These are phyloP conservation scores for Myoxocephalus aenaeus DNA, from an alignment of 2,797 vertebrate species.

Conservation along the genomic window DNA sequence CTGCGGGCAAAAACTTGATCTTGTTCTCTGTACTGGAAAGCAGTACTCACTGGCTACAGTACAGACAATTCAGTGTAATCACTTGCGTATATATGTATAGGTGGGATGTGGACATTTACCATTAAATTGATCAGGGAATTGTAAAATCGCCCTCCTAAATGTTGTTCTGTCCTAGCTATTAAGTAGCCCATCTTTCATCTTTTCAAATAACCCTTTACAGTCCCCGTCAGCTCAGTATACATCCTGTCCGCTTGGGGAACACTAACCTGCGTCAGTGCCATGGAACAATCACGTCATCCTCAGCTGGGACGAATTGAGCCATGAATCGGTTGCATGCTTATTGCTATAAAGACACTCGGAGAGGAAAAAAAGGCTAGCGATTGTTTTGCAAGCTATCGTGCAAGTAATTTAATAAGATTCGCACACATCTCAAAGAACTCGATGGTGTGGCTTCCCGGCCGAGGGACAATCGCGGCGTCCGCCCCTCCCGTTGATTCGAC, in stretches of 20 bases:
- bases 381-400: conserved; percentile 90
- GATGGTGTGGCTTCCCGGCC: conserved; percentile 98
- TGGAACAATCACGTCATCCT: conserved; percentile 87
- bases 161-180: conserved; percentile 69
- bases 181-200: conserved; percentile 73
- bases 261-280: conserved; percentile 84
- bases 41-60: conserved; percentile 78
- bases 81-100: conserved; percentile 63
- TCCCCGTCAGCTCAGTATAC: conserved; percentile 64
- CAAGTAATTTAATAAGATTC: conserved; percentile 99
- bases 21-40: conserved; percentile 71
- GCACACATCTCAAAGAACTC: conserved; percentile 99
- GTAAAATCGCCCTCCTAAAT: conserved; percentile 69
- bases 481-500: conserved; percentile 90
- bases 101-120: conserved; percentile 65
- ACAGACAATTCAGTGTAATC: conserved; percentile 85
- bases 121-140: conserved; percentile 68
- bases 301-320: conserved; percentile 89
- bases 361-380: conserved; percentile 83
- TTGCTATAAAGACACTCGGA: conserved; percentile 94
- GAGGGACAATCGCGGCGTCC: conserved; percentile 77
- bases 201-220: conserved; percentile 60
- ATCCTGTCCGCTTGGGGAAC: conserved; percentile 60
- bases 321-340: conserved; percentile 94
- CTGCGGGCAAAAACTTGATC: conserved; percentile 69